Base-by-base conservation (phyloP, 1,140 invertebrate species). In the Harpegnathos saltator region DNA sequence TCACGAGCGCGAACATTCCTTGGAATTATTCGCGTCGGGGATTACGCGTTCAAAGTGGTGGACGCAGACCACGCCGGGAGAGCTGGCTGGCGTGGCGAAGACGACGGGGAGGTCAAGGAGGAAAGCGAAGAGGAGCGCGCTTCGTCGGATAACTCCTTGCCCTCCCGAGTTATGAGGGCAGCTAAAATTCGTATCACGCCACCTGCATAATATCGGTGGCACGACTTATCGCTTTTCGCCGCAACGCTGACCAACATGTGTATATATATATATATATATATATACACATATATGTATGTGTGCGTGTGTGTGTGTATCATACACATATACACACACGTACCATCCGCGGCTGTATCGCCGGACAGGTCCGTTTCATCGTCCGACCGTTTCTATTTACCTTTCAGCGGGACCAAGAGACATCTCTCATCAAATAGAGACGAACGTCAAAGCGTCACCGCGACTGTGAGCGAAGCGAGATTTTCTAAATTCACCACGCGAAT, bases 221-320 rank as follows among this genome's bases (percentile, higher is more conserved):
- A 56, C 38, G 84, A 89, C 83, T 88, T 88, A 88, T 80, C 83
- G 88, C 74, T 88, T 83, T 50, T 54, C 29, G 59, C 48, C n/a
- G 68, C 54, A 75, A 33, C 69, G 29, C 9, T 68, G 68, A 54
- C 83, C 83, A 75, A 56, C 78, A 54, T 82, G 62, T 85, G 85
- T 66, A 44, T 11, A 44, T 11, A 71, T 69, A 71, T 54, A n/a
- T n/a, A n/a, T n/a, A n/a, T n/a, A n/a, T n/a, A n/a, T n/a, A n/a
- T n/a, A n/a, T n/a, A n/a, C n/a, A n/a, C n/a, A n/a, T n/a, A n/a
- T n/a, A n/a, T n/a, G n/a, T n/a, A n/a, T n/a, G n/a, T n/a, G n/a
- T n/a, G n/a, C n/a, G n/a, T n/a, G n/a, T n/a, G n/a, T n/a, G n/a
- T n/a, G n/a, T n/a, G n/a, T n/a, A n/a, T n/a, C n/a, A n/a, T n/a